A percentile compares a stretch with the other conserved stretches of the same genome.
phyloP scores from a whole-genome alignment of 2,888 invertebrate genomes.

The Resseliella maxima region DNA sequence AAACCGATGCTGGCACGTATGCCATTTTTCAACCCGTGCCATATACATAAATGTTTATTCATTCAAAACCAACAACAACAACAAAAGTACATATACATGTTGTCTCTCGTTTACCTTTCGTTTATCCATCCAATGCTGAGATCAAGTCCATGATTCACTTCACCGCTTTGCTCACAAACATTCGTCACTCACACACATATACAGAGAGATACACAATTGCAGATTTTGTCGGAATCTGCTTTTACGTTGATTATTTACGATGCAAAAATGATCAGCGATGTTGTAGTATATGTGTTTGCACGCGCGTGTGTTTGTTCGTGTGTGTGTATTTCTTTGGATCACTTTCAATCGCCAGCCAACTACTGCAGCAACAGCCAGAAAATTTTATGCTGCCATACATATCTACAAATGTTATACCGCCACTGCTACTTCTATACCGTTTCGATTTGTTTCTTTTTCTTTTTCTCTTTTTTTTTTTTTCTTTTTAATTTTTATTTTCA shows the following conservation, averaged over 20 bases:
- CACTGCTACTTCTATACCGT: constrained; percentile 4
- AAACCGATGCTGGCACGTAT: background rate
- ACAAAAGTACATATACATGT: background rate
- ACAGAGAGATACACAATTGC: background rate
- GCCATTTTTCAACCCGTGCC: background rate
- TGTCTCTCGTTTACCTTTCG: background rate
- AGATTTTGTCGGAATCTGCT: background rate
- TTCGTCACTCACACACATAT: background rate
- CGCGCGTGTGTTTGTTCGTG: background rate
- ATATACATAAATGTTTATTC: background rate
- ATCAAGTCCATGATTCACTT: constrained; percentile 52
- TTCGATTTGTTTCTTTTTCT: constrained; percentile 46
- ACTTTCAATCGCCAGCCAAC: constrained; percentile 10
- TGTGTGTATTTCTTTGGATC: constrained; percentile 49
- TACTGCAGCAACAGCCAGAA: constrained; percentile 42
- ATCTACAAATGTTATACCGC: constrained; percentile 24
- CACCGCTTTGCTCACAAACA: background rate
- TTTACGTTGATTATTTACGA: constrained; percentile 19
- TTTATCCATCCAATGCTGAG: background rate
- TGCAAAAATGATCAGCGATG: constrained; percentile 29
- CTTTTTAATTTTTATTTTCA: background rate
- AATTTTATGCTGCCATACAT: constrained; percentile 26
- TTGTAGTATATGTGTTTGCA: background rate
- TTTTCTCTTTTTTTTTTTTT: constrained; percentile 42
- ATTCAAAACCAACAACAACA: too few species aligned